Conservation (phyloP, 2,797 vertebrate genomes). For the Pogoniulus pusillus region DNA sequence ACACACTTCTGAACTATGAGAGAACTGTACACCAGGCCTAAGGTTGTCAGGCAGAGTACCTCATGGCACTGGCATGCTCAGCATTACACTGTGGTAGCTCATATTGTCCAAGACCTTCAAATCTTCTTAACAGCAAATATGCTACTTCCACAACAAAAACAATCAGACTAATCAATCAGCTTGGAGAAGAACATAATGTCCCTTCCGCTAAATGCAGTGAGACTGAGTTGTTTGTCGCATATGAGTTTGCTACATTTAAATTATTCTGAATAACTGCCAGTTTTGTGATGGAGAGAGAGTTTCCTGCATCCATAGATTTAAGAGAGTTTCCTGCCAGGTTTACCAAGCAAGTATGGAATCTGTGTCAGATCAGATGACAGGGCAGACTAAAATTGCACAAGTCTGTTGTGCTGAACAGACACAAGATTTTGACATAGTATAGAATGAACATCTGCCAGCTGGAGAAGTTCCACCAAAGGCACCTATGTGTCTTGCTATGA, state of each 20-base stretch:
- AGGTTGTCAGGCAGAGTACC: background rate
- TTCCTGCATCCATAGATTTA: background rate
- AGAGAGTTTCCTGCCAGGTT: background rate
- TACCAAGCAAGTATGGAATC: background rate
- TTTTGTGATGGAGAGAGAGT: background rate
- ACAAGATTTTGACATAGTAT: constrained; percentile 4
- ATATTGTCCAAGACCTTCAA: background rate
- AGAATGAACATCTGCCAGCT: constrained; percentile 42
- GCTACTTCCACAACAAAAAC: background rate
- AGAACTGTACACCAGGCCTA: background rate
- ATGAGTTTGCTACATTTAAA: background rate
- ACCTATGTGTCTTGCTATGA: constrained; percentile 43
- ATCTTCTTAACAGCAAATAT: background rate
- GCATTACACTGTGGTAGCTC: background rate
- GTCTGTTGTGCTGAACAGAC: background rate
- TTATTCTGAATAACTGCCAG: background rate
- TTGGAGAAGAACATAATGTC: background rate
- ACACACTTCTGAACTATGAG: background rate
- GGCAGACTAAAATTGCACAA: background rate
- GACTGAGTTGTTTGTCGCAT: background rate
- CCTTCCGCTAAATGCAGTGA: background rate
- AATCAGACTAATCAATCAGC: background rate
- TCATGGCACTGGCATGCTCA: accelerated
- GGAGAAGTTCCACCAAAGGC: constrained; percentile 54
- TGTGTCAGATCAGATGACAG: background rate